Evolutionary conservation across 2,888 invertebrate species (phyloP), one percentile per base, ranked within the genome.

Genomic region (Cephus runcator): DNA sequence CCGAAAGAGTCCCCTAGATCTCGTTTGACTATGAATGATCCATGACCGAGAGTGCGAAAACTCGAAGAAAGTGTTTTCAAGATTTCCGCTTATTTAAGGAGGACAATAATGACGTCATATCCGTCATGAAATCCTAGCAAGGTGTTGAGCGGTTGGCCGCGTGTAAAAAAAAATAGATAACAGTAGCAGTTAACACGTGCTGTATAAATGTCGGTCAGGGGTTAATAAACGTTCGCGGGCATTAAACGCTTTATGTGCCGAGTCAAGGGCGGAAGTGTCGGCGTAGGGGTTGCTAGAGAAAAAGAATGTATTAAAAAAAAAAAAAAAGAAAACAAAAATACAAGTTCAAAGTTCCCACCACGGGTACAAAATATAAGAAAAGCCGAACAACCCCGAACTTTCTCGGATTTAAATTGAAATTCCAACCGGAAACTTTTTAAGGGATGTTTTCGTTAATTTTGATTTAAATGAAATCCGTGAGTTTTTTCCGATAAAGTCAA

Each of bases 271-370:
- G 36, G n/a, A 78, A 73, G 68, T 71, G 75, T 30, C 69, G 75
- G 34, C 34, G 34, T 11, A 77, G 36, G 75, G 77, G 69, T 73
- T 23, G 76, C 33, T 71, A 73, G 71, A 69, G 77, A 79, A 78
- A 77, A 56, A 69, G 40, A 40, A 40, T 40, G 4, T 35, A 12
- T 12, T 11, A 35, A 40, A 40, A 1, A 23, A 40, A 34, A 1
- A 34, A 0, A 34, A 11, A 0, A 35, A 40, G 12, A 2, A 40
- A 40, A n/a, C n/a, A n/a, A 40, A 40, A 40, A 15, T 15, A 40
- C 23, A 23, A 40, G 40, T 23, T 40, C 40, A 6, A 2, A 40
- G 15, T 23, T 15, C 23, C 23, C 9, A 4, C 9, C 40, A 1
- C 23, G 15, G 6, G 0, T 6, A 1, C 6, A 23, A 40, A 40